phyloP scores from a whole-genome alignment of 2,888 invertebrate species.

The Thecophora atra region DNA sequence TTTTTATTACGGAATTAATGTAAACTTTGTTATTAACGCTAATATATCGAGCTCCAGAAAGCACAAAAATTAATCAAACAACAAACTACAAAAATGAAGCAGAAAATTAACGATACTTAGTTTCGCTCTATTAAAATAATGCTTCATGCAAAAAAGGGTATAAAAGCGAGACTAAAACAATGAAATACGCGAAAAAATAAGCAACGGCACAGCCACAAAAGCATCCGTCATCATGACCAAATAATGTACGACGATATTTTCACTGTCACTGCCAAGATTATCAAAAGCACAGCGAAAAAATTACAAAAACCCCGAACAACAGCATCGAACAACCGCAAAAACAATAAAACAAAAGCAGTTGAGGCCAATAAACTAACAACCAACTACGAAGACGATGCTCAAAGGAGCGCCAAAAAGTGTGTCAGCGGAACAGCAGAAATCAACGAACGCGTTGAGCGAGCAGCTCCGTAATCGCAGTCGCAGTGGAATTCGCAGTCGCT shows the following conservation, averaged over 20 bases:
- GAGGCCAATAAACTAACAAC: constrained; percentile 46
- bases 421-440: constrained; percentile 56
- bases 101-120: neutral
- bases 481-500: neutral
- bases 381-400: neutral
- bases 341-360: constrained; percentile 24
- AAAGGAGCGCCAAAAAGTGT: constrained; percentile 50
- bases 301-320: constrained; percentile 13
- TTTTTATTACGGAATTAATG: no score
- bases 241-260: constrained; percentile 15
- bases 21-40: neutral
- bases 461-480: constrained; percentile 40
- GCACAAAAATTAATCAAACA: neutral
- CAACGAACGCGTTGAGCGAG: constrained; percentile 36
- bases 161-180: neutral
- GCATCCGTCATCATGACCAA: constrained; percentile 2
- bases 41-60: constrained; percentile 4
- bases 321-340: constrained; percentile 1
- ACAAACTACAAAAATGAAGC: neutral
- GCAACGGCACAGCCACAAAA: neutral
- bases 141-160: neutral
- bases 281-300: neutral
- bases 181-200: neutral
- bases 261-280: constrained; percentile 39
- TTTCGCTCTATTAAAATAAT: constrained; percentile 17